phyloP scores from a whole-genome alignment of 2,797 vertebrate species.

The Adelosebastes latens region DNA sequence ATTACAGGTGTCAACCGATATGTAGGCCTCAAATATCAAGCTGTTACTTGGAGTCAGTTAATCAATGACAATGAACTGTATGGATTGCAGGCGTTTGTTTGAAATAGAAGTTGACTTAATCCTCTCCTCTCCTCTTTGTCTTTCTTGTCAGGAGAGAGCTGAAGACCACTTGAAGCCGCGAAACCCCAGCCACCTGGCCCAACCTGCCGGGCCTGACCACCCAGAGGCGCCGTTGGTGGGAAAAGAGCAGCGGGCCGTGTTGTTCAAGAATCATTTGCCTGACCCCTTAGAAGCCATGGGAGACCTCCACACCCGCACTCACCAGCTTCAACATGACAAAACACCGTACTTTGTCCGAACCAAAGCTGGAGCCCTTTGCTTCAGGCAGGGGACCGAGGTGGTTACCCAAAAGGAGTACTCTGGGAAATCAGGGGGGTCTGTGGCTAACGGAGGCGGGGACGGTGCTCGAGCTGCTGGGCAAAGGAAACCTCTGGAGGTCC shows the following conservation, averaged over 20 bases:
- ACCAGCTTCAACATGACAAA: conserved; percentile 87
- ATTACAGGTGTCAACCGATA: too few species aligned
- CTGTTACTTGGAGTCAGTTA: neutral
- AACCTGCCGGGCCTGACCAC: conserved; percentile 14
- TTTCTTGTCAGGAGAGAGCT: conserved; percentile 46
- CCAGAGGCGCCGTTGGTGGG: neutral
- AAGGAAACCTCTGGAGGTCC: conserved; percentile 73
- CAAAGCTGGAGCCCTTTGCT: conserved; percentile 93
- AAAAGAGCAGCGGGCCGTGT: conserved; percentile 10
- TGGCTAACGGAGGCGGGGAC: conserved; percentile 25
- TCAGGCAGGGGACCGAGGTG: conserved; percentile 92
- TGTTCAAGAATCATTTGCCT: neutral
- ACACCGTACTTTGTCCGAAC: conserved; percentile 91
- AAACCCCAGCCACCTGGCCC: conserved; percentile 41
- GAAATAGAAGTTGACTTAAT: neutral
- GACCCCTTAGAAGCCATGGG: conserved; percentile 67
- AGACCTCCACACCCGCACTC: conserved; percentile 84
- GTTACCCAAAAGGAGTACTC: conserved; percentile 71
- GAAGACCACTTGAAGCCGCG: conserved; percentile 47
- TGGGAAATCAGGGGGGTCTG: conserved; percentile 49
- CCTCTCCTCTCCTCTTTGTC: neutral
- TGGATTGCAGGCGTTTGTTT: neutral
- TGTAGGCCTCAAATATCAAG: too few species aligned
- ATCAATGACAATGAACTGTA: neutral
- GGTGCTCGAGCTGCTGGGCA: conserved; percentile 42